phyloP scores from a whole-genome alignment of 2,888 invertebrate species.

The Cataglyphis altisquamis region DNA sequence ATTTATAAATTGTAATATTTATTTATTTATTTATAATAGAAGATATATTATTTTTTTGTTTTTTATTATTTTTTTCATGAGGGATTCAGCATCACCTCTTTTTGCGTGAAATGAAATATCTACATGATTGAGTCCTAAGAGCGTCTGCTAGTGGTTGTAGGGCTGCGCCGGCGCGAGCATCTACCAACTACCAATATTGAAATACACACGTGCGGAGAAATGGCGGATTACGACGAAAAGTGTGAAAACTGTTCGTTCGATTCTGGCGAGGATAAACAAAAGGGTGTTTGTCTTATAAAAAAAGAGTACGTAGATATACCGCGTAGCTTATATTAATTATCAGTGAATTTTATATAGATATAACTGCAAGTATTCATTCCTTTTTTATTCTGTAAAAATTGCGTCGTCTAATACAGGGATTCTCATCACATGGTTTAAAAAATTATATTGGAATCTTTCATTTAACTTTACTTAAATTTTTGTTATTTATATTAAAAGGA shows the following conservation, averaged over 20 bases:
- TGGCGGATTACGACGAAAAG: conserved; percentile 76
- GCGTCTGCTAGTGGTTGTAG: too few relatives aligned
- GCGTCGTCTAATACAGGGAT: conserved; percentile 11
- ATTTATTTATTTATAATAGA: too few relatives aligned
- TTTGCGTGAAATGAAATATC: too few relatives aligned
- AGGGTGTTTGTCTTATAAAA: conserved; percentile 87
- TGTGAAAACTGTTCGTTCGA: conserved; percentile 73
- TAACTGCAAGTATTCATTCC: not conserved
- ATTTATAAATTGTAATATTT: too few relatives aligned
- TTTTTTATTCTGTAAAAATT: conserved; percentile 43
- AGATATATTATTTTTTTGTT: too few relatives aligned
- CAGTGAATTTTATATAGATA: not conserved
- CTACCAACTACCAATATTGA: too few relatives aligned
- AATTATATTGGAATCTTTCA: not conserved
- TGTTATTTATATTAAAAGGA: not conserved
- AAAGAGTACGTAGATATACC: conserved; percentile 84
- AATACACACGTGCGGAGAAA: conserved; percentile 56
- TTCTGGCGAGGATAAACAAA: conserved; percentile 79
- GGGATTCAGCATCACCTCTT: too few relatives aligned
- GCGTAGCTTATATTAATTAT: not conserved
- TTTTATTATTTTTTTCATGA: too few relatives aligned
- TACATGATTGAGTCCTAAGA: too few relatives aligned
- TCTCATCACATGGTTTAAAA: not conserved
- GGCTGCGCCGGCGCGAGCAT: too few relatives aligned
- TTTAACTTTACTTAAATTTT: not conserved